Conservation (phyloP, 2,113 vertebrate genomes). For the Mus spicilegus region DNA sequence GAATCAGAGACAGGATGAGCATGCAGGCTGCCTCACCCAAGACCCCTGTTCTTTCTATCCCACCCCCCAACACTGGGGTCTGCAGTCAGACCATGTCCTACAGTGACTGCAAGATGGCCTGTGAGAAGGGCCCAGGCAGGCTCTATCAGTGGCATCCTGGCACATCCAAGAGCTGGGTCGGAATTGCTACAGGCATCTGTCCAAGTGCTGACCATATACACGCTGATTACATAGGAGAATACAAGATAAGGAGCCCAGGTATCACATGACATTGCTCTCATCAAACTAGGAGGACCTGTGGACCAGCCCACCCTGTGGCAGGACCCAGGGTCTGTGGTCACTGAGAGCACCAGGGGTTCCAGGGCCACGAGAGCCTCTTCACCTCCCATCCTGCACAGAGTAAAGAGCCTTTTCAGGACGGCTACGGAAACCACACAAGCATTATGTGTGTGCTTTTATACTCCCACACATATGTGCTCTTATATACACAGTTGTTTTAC, state of each 20-base stretch:
- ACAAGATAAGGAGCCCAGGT: neutral
- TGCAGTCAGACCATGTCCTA: fast-evolving
- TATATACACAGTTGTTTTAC: neutral
- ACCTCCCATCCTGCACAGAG: neutral
- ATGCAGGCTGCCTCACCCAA: no score
- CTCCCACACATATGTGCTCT: neutral
- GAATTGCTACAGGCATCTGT: neutral
- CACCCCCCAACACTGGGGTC: neutral
- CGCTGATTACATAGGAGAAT: fast-evolving
- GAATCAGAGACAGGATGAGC: no score
- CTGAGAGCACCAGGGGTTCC: neutral
- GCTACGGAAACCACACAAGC: neutral
- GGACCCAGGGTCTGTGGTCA: neutral
- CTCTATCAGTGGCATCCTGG: neutral
- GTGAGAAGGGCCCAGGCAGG: neutral
- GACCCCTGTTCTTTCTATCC: no score
- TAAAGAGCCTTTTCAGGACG: no score
- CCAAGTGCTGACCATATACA: neutral
- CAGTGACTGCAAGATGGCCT: neutral
- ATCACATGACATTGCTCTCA: neutral
- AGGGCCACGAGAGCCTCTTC: no score
- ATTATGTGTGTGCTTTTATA: fast-evolving
- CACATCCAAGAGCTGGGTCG: neutral
- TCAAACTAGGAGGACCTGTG: neutral
- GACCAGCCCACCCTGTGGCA: fast-evolving